phyloP scores from a whole-genome alignment of 2,113 vertebrate species.

The Aphyosemion australe region DNA sequence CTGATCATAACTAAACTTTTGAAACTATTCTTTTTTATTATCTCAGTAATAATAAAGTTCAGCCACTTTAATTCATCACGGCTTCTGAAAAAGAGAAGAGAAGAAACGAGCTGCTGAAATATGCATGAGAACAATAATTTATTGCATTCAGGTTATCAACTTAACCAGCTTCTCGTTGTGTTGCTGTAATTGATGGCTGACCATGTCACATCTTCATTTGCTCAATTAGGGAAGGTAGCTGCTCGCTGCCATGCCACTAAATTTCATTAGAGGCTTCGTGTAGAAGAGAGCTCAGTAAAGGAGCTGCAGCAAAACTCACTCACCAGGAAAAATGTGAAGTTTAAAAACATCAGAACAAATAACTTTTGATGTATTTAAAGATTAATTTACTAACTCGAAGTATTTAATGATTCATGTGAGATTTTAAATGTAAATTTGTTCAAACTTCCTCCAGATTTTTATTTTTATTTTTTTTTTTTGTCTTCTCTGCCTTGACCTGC shows the following conservation, averaged over 20 bases:
- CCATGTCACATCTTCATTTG: constrained; percentile 79
- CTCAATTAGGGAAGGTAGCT: constrained; percentile 68
- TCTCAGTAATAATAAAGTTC: neutral
- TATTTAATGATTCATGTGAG: no score
- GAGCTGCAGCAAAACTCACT: constrained; percentile 16
- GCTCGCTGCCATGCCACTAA: constrained; percentile 60
- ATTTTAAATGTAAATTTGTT: constrained; percentile 14
- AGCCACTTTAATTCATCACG: no score
- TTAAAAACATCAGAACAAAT: constrained; percentile 1
- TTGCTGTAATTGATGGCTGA: constrained; percentile 75
- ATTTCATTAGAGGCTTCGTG: constrained; percentile 68
- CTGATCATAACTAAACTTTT: no score
- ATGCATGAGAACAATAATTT: constrained; percentile 50
- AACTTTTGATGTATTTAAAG: constrained; percentile 22
- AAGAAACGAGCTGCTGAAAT: constrained; percentile 33
- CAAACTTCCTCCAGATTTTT: constrained; percentile 38
- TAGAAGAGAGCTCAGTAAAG: constrained; percentile 52
- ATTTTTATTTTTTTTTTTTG: constrained; percentile 34
- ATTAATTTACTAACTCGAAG: no score
- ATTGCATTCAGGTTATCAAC: constrained; percentile 47
- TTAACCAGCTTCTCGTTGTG: constrained; percentile 56
- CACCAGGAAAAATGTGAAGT: neutral
- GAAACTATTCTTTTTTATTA: no score
- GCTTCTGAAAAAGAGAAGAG: neutral
- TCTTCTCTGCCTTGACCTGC: constrained; percentile 44